Percentiles rank a stretch among this genome's conserved stretches.
phyloP scores from a whole-genome alignment of 2,797 vertebrate species.

The Girardinus metallicus region DNA sequence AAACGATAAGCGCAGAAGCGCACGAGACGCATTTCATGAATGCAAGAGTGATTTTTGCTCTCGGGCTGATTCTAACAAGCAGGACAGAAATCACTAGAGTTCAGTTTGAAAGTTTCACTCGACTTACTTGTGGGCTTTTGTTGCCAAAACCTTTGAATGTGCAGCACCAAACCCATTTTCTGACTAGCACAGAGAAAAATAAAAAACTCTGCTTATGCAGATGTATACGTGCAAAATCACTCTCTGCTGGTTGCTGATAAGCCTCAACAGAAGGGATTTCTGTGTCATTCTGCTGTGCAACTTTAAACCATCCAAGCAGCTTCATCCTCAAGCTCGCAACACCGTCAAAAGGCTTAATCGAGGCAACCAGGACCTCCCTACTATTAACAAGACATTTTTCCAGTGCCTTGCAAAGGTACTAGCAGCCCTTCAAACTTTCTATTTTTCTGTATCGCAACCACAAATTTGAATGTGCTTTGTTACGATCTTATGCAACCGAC shows the following conservation, averaged over 20 bases:
- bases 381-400: constrained; percentile 7
- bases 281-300: constrained; percentile 60
- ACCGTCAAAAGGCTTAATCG: constrained; percentile 53
- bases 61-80: constrained; percentile 29
- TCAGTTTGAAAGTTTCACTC: constrained; percentile 13
- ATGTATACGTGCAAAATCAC: constrained; percentile 20
- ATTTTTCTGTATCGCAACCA: background rate
- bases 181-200: background rate
- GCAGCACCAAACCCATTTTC: constrained; percentile 8
- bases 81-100: background rate
- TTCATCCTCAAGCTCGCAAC: constrained; percentile 44
- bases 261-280: constrained; percentile 49
- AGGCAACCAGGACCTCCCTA: constrained; percentile 14
- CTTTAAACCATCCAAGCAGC: constrained; percentile 49
- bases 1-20: constrained; percentile 37
- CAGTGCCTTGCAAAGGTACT: background rate
- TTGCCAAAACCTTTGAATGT: constrained; percentile 18
- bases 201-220: constrained; percentile 24
- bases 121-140: background rate
- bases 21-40: constrained; percentile 20
- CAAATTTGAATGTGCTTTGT: background rate
- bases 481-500: background rate
- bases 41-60: constrained; percentile 22
- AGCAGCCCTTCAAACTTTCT: background rate
- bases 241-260: constrained; percentile 51